A percentile compares a stretch with the other conserved stretches of the same genome.
phyloP scores from a whole-genome alignment of 2,888 invertebrate species.

The Clistopyga incitator region DNA sequence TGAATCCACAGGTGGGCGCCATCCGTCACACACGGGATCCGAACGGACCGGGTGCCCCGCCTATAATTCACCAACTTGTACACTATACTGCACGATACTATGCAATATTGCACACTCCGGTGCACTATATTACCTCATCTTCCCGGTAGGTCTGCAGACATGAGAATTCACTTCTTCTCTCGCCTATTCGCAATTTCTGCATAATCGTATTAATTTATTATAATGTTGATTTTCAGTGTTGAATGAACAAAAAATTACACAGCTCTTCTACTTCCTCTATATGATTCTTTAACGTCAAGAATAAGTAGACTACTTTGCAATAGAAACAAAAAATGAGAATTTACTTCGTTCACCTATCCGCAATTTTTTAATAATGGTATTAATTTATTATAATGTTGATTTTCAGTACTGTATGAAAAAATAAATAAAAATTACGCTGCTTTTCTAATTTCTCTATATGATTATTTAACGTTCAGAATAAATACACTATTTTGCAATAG shows the following conservation, averaged over 20 bases:
- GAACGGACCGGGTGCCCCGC: slow-evolving; percentile 74
- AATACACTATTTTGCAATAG: neutral
- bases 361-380: neutral
- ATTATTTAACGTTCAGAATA: too few species aligned
- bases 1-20: slow-evolving; percentile 85
- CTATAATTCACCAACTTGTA: slow-evolving; percentile 72
- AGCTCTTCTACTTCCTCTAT: too few species aligned
- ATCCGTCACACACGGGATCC: slow-evolving; percentile 80
- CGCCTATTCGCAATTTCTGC: neutral
- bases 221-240: neutral
- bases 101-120: slow-evolving; percentile 41
- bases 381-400: too few species aligned
- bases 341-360: slow-evolving; percentile 39
- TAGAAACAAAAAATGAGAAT: slow-evolving; percentile 4
- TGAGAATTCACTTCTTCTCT: slow-evolving; percentile 47
- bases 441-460: too few species aligned
- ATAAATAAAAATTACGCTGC: too few species aligned
- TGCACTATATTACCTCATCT: slow-evolving; percentile 61
- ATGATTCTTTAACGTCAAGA: too few species aligned
- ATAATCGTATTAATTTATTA: neutral
- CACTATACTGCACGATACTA: slow-evolving; percentile 23
- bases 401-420: neutral
- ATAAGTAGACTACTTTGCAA: neutral
- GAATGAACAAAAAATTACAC: neutral
- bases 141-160: slow-evolving; percentile 53